Evolutionary conservation across 1,140 invertebrate genomes (phyloP).

Genomic region (Mya arenaria): DNA sequence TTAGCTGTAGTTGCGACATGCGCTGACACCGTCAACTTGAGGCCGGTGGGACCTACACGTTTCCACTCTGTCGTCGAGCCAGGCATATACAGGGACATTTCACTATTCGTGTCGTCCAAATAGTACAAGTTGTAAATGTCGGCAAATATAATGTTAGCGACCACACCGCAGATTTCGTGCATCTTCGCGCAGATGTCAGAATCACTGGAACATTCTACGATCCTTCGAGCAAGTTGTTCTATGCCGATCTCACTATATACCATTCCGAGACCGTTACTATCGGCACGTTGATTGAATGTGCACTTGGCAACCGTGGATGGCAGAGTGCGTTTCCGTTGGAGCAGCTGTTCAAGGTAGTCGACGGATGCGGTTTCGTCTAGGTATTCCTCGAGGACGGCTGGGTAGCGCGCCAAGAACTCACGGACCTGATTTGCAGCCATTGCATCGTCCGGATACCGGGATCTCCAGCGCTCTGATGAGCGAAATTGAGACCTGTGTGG

Average conservation of each 20-base stretch:
- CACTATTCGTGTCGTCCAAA: slow-evolving; percentile 43
- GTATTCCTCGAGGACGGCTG: slow-evolving; percentile 59
- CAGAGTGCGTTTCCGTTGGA: slow-evolving; percentile 36
- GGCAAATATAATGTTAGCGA: slow-evolving; percentile 47
- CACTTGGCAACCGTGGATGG: not conserved
- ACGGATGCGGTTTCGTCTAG: slow-evolving; percentile 32
- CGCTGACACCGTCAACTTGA: slow-evolving; percentile 64
- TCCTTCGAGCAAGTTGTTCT: slow-evolving; percentile 25
- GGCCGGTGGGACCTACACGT: slow-evolving; percentile 62
- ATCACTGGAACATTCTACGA: slow-evolving; percentile 37
- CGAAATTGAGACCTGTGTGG: slow-evolving; percentile 1
- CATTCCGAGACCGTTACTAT: not conserved
- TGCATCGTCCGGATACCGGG: not conserved
- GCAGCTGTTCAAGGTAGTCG: slow-evolving; percentile 41
- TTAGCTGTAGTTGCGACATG: slow-evolving; percentile 61
- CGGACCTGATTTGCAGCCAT: slow-evolving; percentile 29
- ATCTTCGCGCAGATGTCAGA: slow-evolving; percentile 39
- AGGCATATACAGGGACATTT: slow-evolving; percentile 31
- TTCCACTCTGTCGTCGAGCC: slow-evolving; percentile 17
- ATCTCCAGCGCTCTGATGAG: slow-evolving; percentile 16
- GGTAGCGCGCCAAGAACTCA: slow-evolving; percentile 51
- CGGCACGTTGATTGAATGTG: not conserved
- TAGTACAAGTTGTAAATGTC: slow-evolving; percentile 53
- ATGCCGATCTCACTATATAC: slow-evolving; percentile 31
- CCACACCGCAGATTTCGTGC: slow-evolving; percentile 43